Conservation (phyloP, 2,888 invertebrate genomes). For the Diarsia brunnea region DNA sequence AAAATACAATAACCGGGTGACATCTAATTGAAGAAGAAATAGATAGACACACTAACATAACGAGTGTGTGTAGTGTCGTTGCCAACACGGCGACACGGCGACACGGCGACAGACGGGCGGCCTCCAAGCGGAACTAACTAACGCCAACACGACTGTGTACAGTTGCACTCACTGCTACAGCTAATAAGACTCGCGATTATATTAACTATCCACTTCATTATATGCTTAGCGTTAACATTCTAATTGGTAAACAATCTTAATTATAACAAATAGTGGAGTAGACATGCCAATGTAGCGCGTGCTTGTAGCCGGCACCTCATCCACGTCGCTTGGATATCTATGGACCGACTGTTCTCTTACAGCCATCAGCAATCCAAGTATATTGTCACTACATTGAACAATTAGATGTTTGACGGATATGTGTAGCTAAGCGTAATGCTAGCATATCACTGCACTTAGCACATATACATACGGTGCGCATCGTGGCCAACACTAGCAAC, state of each 20-base stretch:
- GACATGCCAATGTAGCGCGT: neutral
- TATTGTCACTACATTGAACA: neutral
- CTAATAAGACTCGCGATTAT: conserved; percentile 1
- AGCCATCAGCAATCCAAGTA: neutral
- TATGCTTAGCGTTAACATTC: neutral
- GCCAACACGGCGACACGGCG: conserved; percentile 1
- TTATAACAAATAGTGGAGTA: neutral
- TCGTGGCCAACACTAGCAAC: neutral
- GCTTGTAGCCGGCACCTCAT: neutral
- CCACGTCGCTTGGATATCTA: neutral
- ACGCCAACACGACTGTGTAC: neutral
- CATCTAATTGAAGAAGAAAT: neutral
- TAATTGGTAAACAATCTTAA: neutral
- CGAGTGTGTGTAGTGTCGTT: neutral
- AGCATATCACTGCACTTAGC: neutral
- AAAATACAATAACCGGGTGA: neutral
- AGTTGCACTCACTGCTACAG: neutral
- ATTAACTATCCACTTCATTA: neutral
- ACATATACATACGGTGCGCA: neutral
- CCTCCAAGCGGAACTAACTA: conserved; percentile 15
- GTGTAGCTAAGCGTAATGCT: neutral
- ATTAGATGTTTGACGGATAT: neutral
- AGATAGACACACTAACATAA: neutral
- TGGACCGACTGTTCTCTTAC: neutral
- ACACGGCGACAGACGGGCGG: neutral